Conservation (phyloP, 2,113 vertebrate genomes). For the Micromys minutus region DNA sequence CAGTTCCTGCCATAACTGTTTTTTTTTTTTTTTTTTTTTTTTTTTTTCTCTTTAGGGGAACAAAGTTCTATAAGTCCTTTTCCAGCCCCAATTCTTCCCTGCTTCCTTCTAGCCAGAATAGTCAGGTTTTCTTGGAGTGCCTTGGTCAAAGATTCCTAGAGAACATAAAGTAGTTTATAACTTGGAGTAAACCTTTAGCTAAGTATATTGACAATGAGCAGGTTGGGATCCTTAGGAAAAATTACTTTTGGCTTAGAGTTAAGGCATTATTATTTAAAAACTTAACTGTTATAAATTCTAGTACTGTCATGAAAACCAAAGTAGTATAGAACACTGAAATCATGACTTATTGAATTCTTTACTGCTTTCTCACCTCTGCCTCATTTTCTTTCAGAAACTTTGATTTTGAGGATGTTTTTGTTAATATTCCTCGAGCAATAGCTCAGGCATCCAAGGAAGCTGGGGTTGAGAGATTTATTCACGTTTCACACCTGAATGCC, state of each 20-base stretch:
- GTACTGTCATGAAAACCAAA: background rate
- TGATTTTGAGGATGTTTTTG: slow-evolving; percentile 91
- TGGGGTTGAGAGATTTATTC: slow-evolving; percentile 92
- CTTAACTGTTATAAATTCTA: slow-evolving; percentile 7
- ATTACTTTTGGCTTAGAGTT: background rate
- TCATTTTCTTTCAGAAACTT: slow-evolving; percentile 89
- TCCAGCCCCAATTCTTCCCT: background rate
- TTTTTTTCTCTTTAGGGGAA: background rate
- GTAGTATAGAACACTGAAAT: background rate
- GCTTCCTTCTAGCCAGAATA: background rate
- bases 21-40: background rate
- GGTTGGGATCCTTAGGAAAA: background rate
- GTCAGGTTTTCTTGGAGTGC: background rate
- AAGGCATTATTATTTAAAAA: slow-evolving; percentile 37
- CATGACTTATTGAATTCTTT: background rate
- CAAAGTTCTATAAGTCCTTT: background rate
- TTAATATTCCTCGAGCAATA: slow-evolving; percentile 91
- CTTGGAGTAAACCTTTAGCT: background rate
- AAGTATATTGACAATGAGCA: background rate
- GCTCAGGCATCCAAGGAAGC: slow-evolving; percentile 89
- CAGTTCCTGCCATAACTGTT: too few relatives aligned
- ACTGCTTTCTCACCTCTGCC: background rate
- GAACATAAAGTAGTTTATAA: background rate
- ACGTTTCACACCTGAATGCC: slow-evolving; percentile 97
- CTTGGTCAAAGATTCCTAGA: background rate